phyloP scores from a whole-genome alignment of 2,113 vertebrate species.

The Gobiocypris rarus region DNA sequence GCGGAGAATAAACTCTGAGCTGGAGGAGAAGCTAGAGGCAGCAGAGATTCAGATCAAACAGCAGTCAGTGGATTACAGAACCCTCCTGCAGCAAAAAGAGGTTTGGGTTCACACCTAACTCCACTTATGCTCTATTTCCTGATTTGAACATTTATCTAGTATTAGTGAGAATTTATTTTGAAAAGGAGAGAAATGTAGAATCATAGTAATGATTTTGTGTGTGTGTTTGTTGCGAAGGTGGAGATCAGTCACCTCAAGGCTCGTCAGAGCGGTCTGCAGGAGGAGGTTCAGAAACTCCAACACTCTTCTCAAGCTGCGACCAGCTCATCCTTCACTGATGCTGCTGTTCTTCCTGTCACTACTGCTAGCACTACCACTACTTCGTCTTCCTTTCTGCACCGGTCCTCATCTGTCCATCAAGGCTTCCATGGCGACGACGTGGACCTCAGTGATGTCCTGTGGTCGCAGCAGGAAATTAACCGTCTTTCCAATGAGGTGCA shows the following conservation, averaged over 20 bases:
- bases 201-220: not conserved
- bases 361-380: constrained; percentile 67
- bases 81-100: constrained; percentile 92
- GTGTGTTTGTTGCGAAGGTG: constrained; percentile 75
- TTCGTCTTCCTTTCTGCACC: constrained; percentile 72
- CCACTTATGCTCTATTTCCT: not conserved
- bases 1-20: constrained; percentile 83
- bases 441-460: constrained; percentile 92
- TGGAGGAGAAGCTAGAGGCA: constrained; percentile 93
- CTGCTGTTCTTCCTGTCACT: constrained; percentile 68
- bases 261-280: constrained; percentile 88
- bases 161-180: not conserved
- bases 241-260: constrained; percentile 96
- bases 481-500: constrained; percentile 87
- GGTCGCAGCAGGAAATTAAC: constrained; percentile 98
- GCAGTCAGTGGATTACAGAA: constrained; percentile 86
- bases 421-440: constrained; percentile 88
- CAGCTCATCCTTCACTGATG: constrained; percentile 58
- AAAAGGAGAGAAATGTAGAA: not conserved
- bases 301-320: constrained; percentile 70
- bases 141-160: not conserved
- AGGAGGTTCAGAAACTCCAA: constrained; percentile 87
- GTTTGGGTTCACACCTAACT: constrained; percentile 66
- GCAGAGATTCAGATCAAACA: constrained; percentile 93
- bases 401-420: constrained; percentile 67